A percentile compares a stretch with the other conserved stretches of the same genome.
phyloP scores from a whole-genome alignment of 1,140 invertebrate species.

The Brachionus manjavacas region DNA sequence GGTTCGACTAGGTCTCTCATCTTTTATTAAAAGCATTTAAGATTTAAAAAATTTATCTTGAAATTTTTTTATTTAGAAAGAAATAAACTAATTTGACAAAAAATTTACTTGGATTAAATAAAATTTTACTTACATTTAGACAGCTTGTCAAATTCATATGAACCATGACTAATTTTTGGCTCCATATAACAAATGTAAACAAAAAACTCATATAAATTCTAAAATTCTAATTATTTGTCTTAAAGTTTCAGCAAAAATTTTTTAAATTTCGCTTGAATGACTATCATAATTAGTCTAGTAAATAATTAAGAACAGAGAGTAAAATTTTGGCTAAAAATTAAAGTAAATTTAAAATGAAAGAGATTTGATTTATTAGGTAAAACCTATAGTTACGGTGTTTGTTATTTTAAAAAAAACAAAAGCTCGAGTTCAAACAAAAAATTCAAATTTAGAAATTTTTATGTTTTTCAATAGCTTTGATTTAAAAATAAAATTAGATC shows the following conservation, averaged over 20 bases:
- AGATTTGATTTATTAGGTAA: neutral
- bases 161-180: neutral
- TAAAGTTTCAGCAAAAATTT: neutral
- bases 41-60: neutral
- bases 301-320: neutral
- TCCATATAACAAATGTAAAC: neutral
- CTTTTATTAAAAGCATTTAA: conserved; percentile 4
- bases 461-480: no score
- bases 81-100: neutral
- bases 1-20: neutral
- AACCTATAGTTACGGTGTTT: neutral
- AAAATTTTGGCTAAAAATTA: neutral
- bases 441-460: no score
- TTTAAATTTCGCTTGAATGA: neutral
- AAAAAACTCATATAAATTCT: neutral
- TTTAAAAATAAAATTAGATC: no score
- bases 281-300: neutral
- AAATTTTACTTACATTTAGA: neutral
- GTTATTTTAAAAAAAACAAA: neutral
- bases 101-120: neutral
- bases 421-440: no score
- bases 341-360: neutral
- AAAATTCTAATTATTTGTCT: neutral
- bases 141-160: neutral
- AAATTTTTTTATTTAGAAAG: neutral